phyloP scores from a whole-genome alignment of 2,888 invertebrate species.

The Kuschelorhynchus macadamiae region DNA sequence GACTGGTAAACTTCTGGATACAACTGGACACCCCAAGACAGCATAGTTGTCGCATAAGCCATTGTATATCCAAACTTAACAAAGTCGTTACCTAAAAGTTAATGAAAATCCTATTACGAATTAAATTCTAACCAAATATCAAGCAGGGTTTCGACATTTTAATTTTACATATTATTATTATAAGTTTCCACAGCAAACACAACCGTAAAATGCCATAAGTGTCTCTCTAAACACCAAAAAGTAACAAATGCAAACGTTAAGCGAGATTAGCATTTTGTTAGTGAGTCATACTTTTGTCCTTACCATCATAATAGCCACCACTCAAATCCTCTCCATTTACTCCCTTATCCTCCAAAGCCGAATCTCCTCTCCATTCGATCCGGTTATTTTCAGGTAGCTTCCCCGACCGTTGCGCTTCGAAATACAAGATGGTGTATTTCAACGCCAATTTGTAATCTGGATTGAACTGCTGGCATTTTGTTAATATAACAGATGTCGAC shows the following conservation, averaged over 20 bases:
- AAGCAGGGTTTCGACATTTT: no score
- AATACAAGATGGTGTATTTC: conserved; percentile 71
- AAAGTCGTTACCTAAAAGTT: conserved; percentile 72
- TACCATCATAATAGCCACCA: conserved; percentile 74
- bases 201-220: no score
- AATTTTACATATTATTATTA: no score
- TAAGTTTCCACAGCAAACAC: no score
- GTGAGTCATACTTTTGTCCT: no score
- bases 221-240: no score
- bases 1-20: conserved; percentile 69
- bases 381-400: conserved; percentile 69
- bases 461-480: background rate
- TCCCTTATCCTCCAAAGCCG: conserved; percentile 70
- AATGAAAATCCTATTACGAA: conserved; percentile 1
- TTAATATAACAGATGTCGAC: no score
- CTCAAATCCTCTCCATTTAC: conserved; percentile 71
- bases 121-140: conserved; percentile 12
- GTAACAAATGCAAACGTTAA: no score
- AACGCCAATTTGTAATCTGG: conserved; percentile 69
- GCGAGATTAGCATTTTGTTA: no score
- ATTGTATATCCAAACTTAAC: conserved; percentile 74
- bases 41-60: conserved; percentile 71
- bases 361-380: conserved; percentile 72
- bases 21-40: conserved; percentile 72
- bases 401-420: conserved; percentile 73